Base-by-base conservation (phyloP, 2,888 invertebrate species). In the Mystacides longicornis region DNA sequence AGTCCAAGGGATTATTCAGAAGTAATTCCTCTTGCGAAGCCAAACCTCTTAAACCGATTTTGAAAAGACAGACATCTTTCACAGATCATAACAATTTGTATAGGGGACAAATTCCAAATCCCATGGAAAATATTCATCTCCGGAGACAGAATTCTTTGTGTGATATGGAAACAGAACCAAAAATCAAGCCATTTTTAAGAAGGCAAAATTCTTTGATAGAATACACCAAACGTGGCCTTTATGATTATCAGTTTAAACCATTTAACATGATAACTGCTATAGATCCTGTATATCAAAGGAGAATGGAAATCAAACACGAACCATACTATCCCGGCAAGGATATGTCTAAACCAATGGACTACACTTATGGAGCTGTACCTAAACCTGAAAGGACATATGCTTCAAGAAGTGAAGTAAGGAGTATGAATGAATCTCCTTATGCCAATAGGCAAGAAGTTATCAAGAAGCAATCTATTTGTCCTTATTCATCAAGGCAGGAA, bases 191-290 rank as follows among this genome's bases (percentile, higher is more conserved):
- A 4, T 63, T 76, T 64, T 67, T 78, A 59, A 74, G 77, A 64
- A 74, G 77, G 69, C 77, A 78, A 62, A 77, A 77, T 65, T 78
- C 77, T 60, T 72, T 78, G 14, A 77, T 78, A 63, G 77, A 78
- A 61, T 76, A 77, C 65, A 76, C 75, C 60, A 71, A 76, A 62
- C 68, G 73, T 68, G 76, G 73, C 31, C 69, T 74, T 63, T 76
- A 75, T 64, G 74, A 74, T 60, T 74, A 74, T 57, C 75, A 74
- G 56, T 69, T 69, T n/a, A 66, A 70, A 62, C 74, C 67, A 69
- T 77, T 75, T 70, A 78, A 78, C 66, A 71, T 78, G 73, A 77
- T 78, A 64, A 77, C 77, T 68, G 76, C 76, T 71, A 78, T 78
- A 70, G 77, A 78, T 64, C 77, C 77, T 46, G 74, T 77, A 64